Evolutionary conservation across 2,797 vertebrate species (phyloP).

Genomic region (Rhynchotus rufescens): DNA sequence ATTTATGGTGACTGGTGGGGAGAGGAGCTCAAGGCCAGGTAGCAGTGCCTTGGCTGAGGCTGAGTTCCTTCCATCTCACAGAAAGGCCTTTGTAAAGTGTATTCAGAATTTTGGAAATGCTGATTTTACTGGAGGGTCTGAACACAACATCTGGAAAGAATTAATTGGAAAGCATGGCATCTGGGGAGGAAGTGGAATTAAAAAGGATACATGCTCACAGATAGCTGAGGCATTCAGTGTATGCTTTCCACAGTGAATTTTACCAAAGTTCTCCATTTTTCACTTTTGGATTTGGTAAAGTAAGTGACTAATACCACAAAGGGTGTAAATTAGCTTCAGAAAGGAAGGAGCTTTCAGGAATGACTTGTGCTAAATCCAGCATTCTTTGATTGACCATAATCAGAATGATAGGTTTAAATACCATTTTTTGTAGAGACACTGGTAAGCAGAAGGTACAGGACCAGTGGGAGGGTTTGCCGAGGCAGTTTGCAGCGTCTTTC

Average conservation of each 20-base stretch:
- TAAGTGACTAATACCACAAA: neutral
- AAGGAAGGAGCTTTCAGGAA: neutral
- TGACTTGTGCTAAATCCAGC: neutral
- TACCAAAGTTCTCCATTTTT: neutral
- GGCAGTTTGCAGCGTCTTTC: neutral
- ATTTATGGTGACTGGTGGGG: neutral
- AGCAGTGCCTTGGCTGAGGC: neutral
- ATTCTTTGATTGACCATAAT: neutral
- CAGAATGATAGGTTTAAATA: neutral
- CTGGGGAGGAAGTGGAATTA: neutral
- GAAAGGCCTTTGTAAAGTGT: neutral
- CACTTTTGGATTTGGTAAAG: neutral
- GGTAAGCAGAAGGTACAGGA: neutral
- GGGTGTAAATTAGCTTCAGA: neutral
- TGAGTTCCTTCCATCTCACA: neutral
- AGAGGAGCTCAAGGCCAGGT: neutral
- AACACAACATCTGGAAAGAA: neutral
- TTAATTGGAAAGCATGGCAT: neutral
- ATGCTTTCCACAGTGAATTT: neutral
- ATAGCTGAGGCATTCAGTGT: neutral
- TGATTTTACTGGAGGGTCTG: neutral
- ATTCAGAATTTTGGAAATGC: neutral
- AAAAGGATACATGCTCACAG: neutral
- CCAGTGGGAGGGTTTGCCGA: neutral
- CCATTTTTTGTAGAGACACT: neutral